Conservation (phyloP, 1,140 invertebrate species). For the Drosophila pandora region DNA sequence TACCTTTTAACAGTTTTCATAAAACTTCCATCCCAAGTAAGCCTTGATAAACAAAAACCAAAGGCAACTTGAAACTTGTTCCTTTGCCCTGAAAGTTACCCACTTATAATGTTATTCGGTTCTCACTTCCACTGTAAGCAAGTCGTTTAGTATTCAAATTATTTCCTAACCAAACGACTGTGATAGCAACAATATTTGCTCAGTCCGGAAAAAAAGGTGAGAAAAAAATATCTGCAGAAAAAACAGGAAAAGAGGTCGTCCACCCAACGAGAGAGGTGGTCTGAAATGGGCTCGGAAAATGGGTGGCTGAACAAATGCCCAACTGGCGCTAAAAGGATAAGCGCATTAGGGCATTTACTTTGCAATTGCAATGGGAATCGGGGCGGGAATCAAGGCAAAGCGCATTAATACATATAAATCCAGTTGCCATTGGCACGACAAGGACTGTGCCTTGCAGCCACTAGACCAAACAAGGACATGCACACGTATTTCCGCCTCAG, state of each 20-base stretch:
- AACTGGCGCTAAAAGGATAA: slow-evolving; percentile 76
- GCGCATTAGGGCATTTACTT: slow-evolving; percentile 79
- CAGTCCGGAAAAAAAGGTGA: slow-evolving; percentile 38
- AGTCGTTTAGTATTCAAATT: slow-evolving; percentile 62
- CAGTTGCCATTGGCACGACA: slow-evolving; percentile 17
- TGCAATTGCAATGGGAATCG: slow-evolving; percentile 66
- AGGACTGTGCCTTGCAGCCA: slow-evolving; percentile 25
- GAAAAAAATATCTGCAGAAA: background rate
- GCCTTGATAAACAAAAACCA: slow-evolving; percentile 20
- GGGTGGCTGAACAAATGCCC: slow-evolving; percentile 52
- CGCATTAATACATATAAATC: slow-evolving; percentile 58
- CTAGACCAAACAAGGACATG: slow-evolving; percentile 52
- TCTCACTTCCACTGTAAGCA: slow-evolving; percentile 31
- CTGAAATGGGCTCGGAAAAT: slow-evolving; percentile 1
- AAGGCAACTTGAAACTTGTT: slow-evolving; percentile 18
- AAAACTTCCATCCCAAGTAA: slow-evolving; percentile 1
- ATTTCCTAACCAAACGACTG: slow-evolving; percentile 62
- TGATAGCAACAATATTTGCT: slow-evolving; percentile 60
- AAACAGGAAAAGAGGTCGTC: slow-evolving; percentile 2
- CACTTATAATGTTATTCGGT: slow-evolving; percentile 24
- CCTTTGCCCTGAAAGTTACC: slow-evolving; percentile 15
- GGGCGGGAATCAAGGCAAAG: slow-evolving; percentile 21
- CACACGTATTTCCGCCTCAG: slow-evolving; percentile 5
- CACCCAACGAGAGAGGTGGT: background rate
- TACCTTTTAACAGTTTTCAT: background rate